Conservation (phyloP, 2,113 vertebrate genomes). For the Arizona elegans region DNA sequence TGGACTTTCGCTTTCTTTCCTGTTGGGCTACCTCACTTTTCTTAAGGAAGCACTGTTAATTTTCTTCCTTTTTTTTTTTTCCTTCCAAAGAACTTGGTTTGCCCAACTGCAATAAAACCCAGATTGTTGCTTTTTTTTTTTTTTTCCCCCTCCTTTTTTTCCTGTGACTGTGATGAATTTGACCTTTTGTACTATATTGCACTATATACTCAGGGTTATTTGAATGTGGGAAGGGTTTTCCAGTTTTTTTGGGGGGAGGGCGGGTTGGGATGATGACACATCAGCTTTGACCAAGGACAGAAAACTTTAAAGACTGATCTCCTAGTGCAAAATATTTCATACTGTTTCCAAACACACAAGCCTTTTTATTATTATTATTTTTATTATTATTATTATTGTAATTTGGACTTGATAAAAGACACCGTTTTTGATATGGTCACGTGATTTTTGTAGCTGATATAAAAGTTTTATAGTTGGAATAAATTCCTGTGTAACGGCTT, state of each 20-base stretch:
- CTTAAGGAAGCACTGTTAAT: conserved; percentile 62
- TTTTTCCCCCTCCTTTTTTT: too few species aligned
- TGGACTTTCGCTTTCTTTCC: conserved; percentile 36
- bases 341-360: not conserved
- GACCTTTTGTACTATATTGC: conserved; percentile 61
- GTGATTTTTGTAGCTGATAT: conserved; percentile 68
- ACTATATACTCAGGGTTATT: conserved; percentile 77
- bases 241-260: conserved; percentile 33
- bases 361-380: not conserved
- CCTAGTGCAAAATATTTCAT: conserved; percentile 62
- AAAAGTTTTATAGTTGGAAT: conserved; percentile 69
- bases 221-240: conserved; percentile 66
- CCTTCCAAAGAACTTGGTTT: conserved; percentile 70
- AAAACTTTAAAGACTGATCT: conserved; percentile 50
- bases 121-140: conserved; percentile 14
- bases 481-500: conserved; percentile 67
- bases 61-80: not conserved
- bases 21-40: conserved; percentile 75
- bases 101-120: conserved; percentile 66
- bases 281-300: conserved; percentile 66
- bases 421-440: conserved; percentile 45
- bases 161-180: conserved; percentile 31
- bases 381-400: not conserved
- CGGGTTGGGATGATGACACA: conserved; percentile 27
- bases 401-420: not conserved